phyloP scores from a whole-genome alignment of 2,113 vertebrate genomes.

The Corvus cornix region DNA sequence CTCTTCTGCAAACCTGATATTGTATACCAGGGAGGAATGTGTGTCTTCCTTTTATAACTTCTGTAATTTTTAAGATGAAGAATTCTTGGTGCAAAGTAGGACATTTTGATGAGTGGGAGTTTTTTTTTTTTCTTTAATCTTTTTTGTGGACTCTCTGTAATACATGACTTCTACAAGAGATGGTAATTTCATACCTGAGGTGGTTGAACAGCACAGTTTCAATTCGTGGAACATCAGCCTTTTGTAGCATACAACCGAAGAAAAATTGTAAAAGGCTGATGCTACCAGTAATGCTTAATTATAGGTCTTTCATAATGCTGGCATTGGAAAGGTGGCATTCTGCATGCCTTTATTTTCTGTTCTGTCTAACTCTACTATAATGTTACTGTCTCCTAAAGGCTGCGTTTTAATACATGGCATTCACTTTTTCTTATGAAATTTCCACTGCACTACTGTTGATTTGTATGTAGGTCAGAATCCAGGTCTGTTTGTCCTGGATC shows the following conservation, averaged over 20 bases:
- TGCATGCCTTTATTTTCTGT: background rate
- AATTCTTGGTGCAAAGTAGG: background rate
- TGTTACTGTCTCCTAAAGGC: background rate
- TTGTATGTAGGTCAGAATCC: background rate
- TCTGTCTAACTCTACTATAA: background rate
- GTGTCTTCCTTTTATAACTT: background rate
- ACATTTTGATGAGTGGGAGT: background rate
- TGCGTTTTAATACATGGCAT: background rate
- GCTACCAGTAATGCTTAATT: background rate
- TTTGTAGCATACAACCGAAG: background rate
- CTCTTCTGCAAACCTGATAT: background rate
- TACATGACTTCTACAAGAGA: background rate
- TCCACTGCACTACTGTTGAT: background rate
- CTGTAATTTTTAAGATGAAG: background rate
- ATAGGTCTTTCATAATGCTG: background rate
- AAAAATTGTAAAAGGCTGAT: background rate
- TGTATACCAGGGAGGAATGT: background rate
- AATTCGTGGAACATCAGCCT: background rate
- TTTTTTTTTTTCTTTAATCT: background rate
- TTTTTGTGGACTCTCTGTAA: background rate
- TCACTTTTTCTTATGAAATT: background rate
- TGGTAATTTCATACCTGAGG: background rate
- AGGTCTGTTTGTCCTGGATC: background rate
- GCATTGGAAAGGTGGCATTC: background rate
- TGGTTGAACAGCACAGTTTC: background rate